Evolutionary conservation across 2,797 vertebrate species (phyloP), one percentile per base, ranked within the genome.

Genomic region (Gymnodraco acuticeps): DNA sequence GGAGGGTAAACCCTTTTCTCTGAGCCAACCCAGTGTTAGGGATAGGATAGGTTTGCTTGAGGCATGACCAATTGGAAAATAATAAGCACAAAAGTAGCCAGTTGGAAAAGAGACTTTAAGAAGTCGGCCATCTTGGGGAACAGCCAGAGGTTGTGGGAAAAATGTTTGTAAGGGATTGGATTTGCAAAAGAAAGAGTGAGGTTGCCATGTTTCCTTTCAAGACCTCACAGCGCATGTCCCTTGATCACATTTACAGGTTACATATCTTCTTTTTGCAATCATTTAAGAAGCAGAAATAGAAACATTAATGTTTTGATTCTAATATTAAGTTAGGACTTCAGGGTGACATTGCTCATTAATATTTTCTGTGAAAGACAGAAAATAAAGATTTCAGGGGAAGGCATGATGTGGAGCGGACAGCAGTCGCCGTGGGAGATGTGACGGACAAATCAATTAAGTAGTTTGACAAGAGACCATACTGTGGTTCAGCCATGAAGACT

Each of bases 381-480:
- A 82, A 88, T 78, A 16, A 69, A 83, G 85, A 84, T 72, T 81
- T 89, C 27, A 52, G 56, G 73, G 61, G 48, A 70, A 67, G 59
- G 16, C 10, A 3, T 73, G 64, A 76, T 56, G 68, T 55, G 42
- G 69, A 71, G 65, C 68, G 70, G 82, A 77, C 61, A 31, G 71
- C 75, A 75, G 58, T 73, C 17, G 23, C 73, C 67, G 55, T 51
- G 72, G 78, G 72, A 81, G 65, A 77, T 7, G 73, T 80, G 75
- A 77, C 8, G 20, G 81, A 86, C 77, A 80, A 87, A 87, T 81
- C 82, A 77, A 88, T 85, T 70, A 66, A 70, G 46, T 58, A 12
- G 60, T 70, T 67, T 83, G 80, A 90, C 75, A 83, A 63, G 64
- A 75, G 1, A 1, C 45, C 19, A 62, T 60, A 23, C 54, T 70